Base-by-base conservation (phyloP, 2,888 invertebrate genomes). In the Heliconius cydno region DNA sequence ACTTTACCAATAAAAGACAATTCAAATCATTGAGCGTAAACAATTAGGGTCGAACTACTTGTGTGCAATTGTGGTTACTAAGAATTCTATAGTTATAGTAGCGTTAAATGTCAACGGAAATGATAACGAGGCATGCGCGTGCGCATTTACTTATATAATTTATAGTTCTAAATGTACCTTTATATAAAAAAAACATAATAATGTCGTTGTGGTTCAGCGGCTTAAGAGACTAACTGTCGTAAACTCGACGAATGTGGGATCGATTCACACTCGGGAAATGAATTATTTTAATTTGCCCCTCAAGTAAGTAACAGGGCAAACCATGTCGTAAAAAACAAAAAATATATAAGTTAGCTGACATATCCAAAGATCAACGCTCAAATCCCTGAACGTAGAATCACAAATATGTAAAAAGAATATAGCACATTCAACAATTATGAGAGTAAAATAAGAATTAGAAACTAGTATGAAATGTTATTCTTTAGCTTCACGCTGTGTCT, bases 71-170 rank as follows among this genome's bases (percentile, higher is more conserved):
- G 60, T n/a, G 60, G 46, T 67, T 76, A 66, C 65, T 75, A 46
- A 72, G 72, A 72, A 83, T 87, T 86, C 82, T 28, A 68, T n/a
- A 38, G 38, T 25, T 28, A 68, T n/a, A 38, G 38, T 25, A 41
- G n/a, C n/a, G n/a, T 41, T n/a, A 83, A 89, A 89, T 89, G 88
- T 90, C 90, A 90, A 80, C 88, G 89, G 90, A 90, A 87, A 86
- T 82, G 81, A 84, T 87, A 86, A 89, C 87, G 86, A 86, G 79
- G 66, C 85, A 84, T 87, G 89, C 88, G 89, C 87, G 88, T 85
- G 87, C 87, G 88, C 84, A 85, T 87, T 71, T n/a, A 60, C n/a
- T 60, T n/a, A 60, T 3, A 60, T 60, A 60, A 60, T 60, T 60
- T 22, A 60, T 60, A 3, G 57, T 22, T 52, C 9, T 10, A n/a